Base-by-base conservation (phyloP, 2,113 vertebrate genomes). In the Vicugna pacos region DNA sequence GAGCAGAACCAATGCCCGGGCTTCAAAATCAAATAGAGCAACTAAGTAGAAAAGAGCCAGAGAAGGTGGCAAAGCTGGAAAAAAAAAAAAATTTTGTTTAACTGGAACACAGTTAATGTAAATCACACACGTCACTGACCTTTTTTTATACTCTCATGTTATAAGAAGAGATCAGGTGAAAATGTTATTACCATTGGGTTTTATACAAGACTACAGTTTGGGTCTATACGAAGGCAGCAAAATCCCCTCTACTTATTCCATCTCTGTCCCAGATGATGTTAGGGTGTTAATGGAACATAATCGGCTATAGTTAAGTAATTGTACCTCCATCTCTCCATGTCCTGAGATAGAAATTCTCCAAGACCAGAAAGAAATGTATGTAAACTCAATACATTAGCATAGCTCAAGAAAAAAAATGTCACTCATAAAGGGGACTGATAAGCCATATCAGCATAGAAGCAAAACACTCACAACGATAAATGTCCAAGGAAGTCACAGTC, bases 1-100 rank as follows among this genome's bases (percentile, higher is more conserved):
- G 77, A 97, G 89, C 62, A 89, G 42, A 96, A 89, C 82, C 70
- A 89, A 81, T 93, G 70, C 56, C 58, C 91, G 64, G 26, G 28
- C 26, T 91, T 90, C 54, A 86, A 76, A 67, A 77, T 75, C 60
- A 16, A 93, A 79, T 58, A 70, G 7, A 94, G 69, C 38, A 72
- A 72, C n/a, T 67, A 86, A 54, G 7, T 38, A 6, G 50, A 79
- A 42, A 95, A 81, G 67, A 93, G 6, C 12, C 72, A 89, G 54
- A 93, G n/a, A 73, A 91, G 91, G 64, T 38, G 8, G 22, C 16
- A 95, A 14, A 89, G 69, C 46, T 84, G 54, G 38, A 35, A 76
- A 65, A 64, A 6, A 64, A 6, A 48, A 81, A 60, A 69, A 73
- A 50, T 77, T 24, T 54, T 91, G 22, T n/a, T 93, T 86, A 79